phyloP scores from a whole-genome alignment of 1,140 invertebrate species.

The Anagrus nilaparvatae region DNA sequence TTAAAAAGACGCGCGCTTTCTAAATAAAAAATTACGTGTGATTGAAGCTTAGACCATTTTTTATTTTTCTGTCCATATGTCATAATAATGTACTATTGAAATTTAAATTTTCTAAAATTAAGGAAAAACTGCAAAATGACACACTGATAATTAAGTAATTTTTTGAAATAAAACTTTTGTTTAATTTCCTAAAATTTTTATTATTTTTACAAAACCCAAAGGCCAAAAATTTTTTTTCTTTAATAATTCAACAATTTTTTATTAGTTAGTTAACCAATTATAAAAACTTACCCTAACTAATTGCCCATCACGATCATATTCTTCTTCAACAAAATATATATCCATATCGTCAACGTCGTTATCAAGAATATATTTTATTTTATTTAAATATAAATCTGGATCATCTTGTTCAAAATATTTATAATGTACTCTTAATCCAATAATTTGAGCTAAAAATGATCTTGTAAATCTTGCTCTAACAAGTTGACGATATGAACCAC shows the following conservation, averaged over 20 bases:
- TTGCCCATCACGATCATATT: slow-evolving; percentile 71
- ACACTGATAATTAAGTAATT: no score
- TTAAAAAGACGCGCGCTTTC: no score
- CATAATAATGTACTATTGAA: no score
- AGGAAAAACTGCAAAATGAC: no score
- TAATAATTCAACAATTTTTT: not conserved
- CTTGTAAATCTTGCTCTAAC: slow-evolving; percentile 83
- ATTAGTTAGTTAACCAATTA: not conserved
- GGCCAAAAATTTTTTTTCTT: not conserved
- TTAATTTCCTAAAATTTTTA: no score
- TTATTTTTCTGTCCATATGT: no score
- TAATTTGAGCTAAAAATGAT: slow-evolving; percentile 90
- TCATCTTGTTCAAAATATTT: slow-evolving; percentile 96
- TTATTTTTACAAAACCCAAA: not conserved
- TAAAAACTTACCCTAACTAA: slow-evolving; percentile 45
- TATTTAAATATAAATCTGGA: slow-evolving; percentile 82
- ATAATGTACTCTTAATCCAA: slow-evolving; percentile 85
- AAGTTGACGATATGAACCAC: slow-evolving; percentile 76
- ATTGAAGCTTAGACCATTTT: no score
- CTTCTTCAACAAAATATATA: slow-evolving; percentile 79
- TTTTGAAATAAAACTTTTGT: no score
- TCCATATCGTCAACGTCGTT: slow-evolving; percentile 82
- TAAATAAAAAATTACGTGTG: no score
- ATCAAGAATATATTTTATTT: slow-evolving; percentile 86
- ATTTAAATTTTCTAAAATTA: no score